Evolutionary conservation across 2,113 vertebrate species (phyloP).

Genomic region (Tragelaphus imberbis): DNA sequence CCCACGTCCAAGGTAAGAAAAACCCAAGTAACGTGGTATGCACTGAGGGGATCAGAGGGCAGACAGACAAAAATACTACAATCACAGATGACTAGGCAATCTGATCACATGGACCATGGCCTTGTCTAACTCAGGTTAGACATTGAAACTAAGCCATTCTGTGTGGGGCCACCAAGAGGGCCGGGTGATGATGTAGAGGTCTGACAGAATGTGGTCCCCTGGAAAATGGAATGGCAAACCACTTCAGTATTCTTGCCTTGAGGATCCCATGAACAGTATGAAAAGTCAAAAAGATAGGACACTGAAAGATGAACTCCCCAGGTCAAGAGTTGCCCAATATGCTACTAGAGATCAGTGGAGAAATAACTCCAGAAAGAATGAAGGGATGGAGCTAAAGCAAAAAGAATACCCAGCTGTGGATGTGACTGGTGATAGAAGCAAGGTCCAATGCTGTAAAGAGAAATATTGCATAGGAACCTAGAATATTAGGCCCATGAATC

Average conservation of each 20-base stretch:
- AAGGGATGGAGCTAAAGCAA: not conserved
- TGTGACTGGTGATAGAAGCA: not conserved
- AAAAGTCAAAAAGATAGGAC: not conserved
- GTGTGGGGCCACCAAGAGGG: accelerated
- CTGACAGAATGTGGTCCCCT: not conserved
- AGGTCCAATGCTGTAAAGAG: not conserved
- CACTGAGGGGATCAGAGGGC: not conserved
- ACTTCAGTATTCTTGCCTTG: not conserved
- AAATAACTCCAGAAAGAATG: not conserved
- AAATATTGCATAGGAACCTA: not conserved
- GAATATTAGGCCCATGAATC: not conserved
- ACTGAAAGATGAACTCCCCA: not conserved
- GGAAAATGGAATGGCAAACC: not conserved
- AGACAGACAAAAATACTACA: not conserved
- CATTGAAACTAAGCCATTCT: not conserved
- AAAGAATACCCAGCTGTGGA: not conserved
- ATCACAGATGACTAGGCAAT: not conserved
- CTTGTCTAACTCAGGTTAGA: not conserved
- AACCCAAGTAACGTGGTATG: not conserved
- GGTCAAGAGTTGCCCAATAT: not conserved
- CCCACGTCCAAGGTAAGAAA: not conserved
- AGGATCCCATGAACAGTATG: not conserved
- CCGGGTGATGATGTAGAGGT: not conserved
- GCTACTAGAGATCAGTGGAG: not conserved
- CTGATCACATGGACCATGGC: not conserved